Evolutionary conservation across 2,113 vertebrate genomes (phyloP), one percentile per base, ranked within the genome.

Genomic region (Ovis canadensis): DNA sequence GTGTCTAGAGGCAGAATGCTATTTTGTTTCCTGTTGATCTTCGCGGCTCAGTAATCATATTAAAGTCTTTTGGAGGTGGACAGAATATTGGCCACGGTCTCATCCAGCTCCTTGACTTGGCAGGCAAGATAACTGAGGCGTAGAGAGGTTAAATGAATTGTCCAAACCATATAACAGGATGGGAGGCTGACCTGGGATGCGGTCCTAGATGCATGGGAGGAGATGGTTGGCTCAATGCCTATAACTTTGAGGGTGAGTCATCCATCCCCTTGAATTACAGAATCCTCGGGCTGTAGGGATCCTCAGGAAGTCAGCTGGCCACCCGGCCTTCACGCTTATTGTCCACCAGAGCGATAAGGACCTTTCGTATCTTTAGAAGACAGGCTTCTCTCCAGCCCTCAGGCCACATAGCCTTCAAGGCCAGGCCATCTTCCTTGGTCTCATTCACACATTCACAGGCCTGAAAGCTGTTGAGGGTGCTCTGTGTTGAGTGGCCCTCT

Each of bases 221-320:
- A 97, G 67, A 54, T 81, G 54, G 23, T 88, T 92, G 94, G 88
- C 87, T 80, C 52, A 15, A 52, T 5, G 97, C 94, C 92, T 60
- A 3, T 90, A 29, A 55, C 54, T 89, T 62, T 50, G 87, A 96
- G 21, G 11, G 36, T 84, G 81, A 95, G 81, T 91, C 92, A 96
- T 87, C 80, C 48, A 12, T 93, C 80, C 19, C 52, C 54, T 62
- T 92, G 62, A 91, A 74, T 94, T 33, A 91, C 21, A 91, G 97
- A 95, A 31, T 81, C 59, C 23, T 85, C 33, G 23, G 36, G 45
- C 60, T 82, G 8, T 64, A 96, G 45, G n/a, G 19, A 81, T 15
- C 62, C 89, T 74, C 23, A 36, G 25, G 91, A 92, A 83, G 62
- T 81, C 71, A n/a, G 0, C 27, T 91, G 74, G 87, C 86, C 19